Base-by-base conservation (phyloP, 1,140 invertebrate genomes). In the Lepidurus couesii region DNA sequence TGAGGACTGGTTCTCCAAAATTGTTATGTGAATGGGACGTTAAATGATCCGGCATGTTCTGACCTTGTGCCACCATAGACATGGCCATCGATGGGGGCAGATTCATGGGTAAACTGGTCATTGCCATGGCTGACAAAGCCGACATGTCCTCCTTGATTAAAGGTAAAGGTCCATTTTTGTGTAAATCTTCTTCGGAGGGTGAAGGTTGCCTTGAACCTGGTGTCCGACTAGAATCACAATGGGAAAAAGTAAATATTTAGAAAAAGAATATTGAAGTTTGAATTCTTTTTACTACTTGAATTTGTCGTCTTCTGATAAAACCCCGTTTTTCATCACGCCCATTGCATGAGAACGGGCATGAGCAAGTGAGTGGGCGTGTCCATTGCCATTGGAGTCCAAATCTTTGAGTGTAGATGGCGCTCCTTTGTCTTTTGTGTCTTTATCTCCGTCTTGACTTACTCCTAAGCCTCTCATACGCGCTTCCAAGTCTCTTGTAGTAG, bases 191-290 rank as follows among this genome's bases (percentile, higher is more conserved):
- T 84, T 95, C 93, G 10, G 93, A 93, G 5, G 94, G 94, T 9
- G 94, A 95, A 26, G 93, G 94, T 84, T 96, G 94, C 82, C 93
- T 89, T 81, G 94, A 96, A n/a, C 93, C 93, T 7, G 92, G 92
- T 80, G 92, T 94, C 78, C 93, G 92, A 83, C 92, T 94, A 85
- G 11, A 89, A 88, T 81, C 74, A 42, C 75, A 80, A 78, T 79
- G 44, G 44, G 21, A 42, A 79, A 74, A 78, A 79, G 78, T 26
- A 75, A 75, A 80, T 42, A 34, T 53, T 78, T 82, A 82, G 80
- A 10, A 21, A 74, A n/a, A 4, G 34, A 34, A 34, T 34, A 34
- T 34, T 34, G 34, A 34, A 34, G 34, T 34, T 34, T 34, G 34
- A 34, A 34, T 34, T 0, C 34, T 34, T 34, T 34, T 83, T 92